phyloP scores from a whole-genome alignment of 2,888 invertebrate species.

The Gisinianus flammeolus region DNA sequence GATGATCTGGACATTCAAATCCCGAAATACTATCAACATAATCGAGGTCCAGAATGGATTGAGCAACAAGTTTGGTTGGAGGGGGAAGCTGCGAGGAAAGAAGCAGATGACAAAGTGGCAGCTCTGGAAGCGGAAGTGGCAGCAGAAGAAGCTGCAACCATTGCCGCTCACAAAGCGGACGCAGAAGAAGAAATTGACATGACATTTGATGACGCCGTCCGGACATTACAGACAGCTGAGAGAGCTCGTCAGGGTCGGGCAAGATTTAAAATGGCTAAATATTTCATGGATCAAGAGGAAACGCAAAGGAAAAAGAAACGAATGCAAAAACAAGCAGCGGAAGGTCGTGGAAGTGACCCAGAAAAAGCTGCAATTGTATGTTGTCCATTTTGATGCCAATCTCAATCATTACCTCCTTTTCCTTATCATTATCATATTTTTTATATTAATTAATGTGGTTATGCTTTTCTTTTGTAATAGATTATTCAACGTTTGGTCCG shows the following conservation, averaged over 20 bases:
- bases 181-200: slow-evolving; percentile 41
- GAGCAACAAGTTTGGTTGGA: slow-evolving; percentile 61
- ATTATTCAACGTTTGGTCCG: slow-evolving; percentile 55
- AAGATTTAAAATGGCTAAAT: slow-evolving; percentile 63
- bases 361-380: slow-evolving; percentile 50
- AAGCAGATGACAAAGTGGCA: slow-evolving; percentile 24
- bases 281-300: slow-evolving; percentile 45
- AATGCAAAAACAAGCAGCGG: slow-evolving; percentile 9
- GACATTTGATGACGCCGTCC: slow-evolving; percentile 68
- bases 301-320: slow-evolving; percentile 30
- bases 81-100: slow-evolving; percentile 19
- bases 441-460: not conserved
- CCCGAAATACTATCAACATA: slow-evolving; percentile 70
- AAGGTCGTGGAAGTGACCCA: slow-evolving; percentile 31
- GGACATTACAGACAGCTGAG: slow-evolving; percentile 81
- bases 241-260: slow-evolving; percentile 84
- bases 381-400: not conserved
- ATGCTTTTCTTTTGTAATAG: not conserved
- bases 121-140: slow-evolving; percentile 28
- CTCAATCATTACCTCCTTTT: not conserved
- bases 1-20: slow-evolving; percentile 74
- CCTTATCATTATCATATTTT: not conserved
- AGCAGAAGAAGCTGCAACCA: slow-evolving; percentile 17
- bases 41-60: slow-evolving; percentile 45
- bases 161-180: not conserved